Percentiles rank a stretch among this genome's conserved stretches.
Evolutionary conservation across 2,888 invertebrate genomes (phyloP).

Genomic region (Callosobruchus maculatus): DNA sequence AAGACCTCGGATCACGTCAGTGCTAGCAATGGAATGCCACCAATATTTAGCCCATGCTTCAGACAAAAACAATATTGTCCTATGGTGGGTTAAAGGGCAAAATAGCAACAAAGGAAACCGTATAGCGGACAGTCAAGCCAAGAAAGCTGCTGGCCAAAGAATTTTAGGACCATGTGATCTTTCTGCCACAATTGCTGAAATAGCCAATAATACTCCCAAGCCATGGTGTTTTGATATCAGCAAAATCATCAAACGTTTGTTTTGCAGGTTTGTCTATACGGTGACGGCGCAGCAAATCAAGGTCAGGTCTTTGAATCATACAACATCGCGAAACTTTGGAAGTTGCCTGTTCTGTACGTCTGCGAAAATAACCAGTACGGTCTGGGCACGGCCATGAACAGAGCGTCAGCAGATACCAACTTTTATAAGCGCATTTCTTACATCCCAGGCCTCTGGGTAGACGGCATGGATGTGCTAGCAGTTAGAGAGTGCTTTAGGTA

Average conservation of each 20-base stretch:
- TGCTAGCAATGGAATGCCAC: no score
- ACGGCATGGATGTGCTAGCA: slow-evolving; percentile 79
- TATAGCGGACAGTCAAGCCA: no score
- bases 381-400: slow-evolving; percentile 71
- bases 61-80: no score
- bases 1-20: no score
- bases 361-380: slow-evolving; percentile 85
- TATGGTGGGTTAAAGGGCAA: no score
- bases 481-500: slow-evolving; percentile 52
- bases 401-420: slow-evolving; percentile 68
- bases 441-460: slow-evolving; percentile 79
- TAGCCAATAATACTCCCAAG: no score
- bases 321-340: slow-evolving; percentile 80
- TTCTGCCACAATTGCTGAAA: no score
- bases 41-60: no score
- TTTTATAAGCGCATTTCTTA: slow-evolving; percentile 79
- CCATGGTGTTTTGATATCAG: no score
- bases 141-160: no score
- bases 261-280: slow-evolving; percentile 51
- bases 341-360: slow-evolving; percentile 71
- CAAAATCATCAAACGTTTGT: slow-evolving; percentile 42
- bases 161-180: no score
- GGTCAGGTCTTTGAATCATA: slow-evolving; percentile 71
- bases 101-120: no score
- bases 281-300: slow-evolving; percentile 75